phyloP scores from a whole-genome alignment of 2,113 vertebrate genomes.

The Crypturellus undulatus region DNA sequence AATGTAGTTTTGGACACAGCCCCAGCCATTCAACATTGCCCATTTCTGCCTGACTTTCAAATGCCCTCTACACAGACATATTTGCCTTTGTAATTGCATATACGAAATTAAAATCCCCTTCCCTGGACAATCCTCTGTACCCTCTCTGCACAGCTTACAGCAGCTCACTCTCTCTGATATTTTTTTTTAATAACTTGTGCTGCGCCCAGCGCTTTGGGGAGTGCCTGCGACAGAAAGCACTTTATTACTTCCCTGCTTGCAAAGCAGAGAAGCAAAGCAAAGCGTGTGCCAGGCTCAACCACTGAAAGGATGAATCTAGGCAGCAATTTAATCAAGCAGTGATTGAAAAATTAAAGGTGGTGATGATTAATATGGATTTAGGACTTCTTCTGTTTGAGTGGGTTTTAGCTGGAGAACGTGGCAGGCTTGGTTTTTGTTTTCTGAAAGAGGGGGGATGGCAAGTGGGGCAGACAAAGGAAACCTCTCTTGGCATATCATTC shows the following conservation, averaged over 20 bases:
- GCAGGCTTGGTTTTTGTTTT: not conserved
- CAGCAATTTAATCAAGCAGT: slow-evolving; percentile 67
- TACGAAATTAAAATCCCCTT: slow-evolving; percentile 18
- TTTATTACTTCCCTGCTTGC: slow-evolving; percentile 67
- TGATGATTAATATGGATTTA: slow-evolving; percentile 34
- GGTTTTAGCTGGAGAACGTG: not conserved
- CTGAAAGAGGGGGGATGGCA: not conserved
- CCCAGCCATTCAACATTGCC: not conserved
- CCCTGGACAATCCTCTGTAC: not conserved
- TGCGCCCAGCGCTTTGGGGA: slow-evolving; percentile 45
- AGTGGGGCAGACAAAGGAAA: slow-evolving; percentile 4
- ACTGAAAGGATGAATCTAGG: slow-evolving; percentile 2
- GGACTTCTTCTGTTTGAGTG: slow-evolving; percentile 22
- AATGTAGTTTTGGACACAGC: not conserved
- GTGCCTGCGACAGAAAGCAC: slow-evolving; percentile 44
- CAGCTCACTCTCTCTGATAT: not conserved
- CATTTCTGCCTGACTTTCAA: slow-evolving; percentile 37
- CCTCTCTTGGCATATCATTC: not conserved
- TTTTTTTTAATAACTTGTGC: slow-evolving; percentile 57
- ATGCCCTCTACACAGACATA: slow-evolving; percentile 31
- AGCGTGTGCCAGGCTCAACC: not conserved
- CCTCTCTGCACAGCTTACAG: not conserved
- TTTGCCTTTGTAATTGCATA: slow-evolving; percentile 51
- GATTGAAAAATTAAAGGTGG: slow-evolving; percentile 65
- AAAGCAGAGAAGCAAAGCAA: not conserved